phyloP scores from a whole-genome alignment of 2,113 vertebrate species.

The Bufo bufo region DNA sequence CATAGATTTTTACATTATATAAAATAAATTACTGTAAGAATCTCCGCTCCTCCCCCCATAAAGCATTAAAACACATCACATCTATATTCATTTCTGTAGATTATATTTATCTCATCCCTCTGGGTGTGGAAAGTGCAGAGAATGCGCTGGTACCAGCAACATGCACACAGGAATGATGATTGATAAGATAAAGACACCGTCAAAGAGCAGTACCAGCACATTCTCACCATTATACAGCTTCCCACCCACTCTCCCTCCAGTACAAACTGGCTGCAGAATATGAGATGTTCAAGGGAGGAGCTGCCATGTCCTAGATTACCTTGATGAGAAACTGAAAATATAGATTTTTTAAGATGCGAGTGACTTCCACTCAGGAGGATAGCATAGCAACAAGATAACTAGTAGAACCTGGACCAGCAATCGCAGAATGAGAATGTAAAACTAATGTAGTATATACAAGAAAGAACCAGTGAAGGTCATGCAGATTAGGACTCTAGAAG shows the following conservation, averaged over 20 bases:
- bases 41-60: not conserved
- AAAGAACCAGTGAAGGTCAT: too few species aligned
- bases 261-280: constrained; percentile 28
- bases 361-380: not conserved
- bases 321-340: not conserved
- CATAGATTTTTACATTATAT: not conserved
- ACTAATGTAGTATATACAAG: too few species aligned
- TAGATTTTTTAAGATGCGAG: not conserved
- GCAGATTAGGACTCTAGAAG: too few species aligned
- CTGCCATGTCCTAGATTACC: not conserved
- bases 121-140: constrained; percentile 24
- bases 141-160: constrained; percentile 59
- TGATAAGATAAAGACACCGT: not conserved
- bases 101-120: not conserved
- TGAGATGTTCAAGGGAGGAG: constrained; percentile 9
- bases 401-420: not conserved
- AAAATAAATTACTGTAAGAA: not conserved
- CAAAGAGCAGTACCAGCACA: constrained; percentile 59
- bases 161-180: constrained; percentile 16
- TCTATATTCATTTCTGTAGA: not conserved
- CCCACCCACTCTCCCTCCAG: not conserved
- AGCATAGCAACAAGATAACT: not conserved
- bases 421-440: not conserved
- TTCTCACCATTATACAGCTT: constrained; percentile 19
- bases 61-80: not conserved